Evolutionary conservation across 2,113 vertebrate genomes (phyloP).

Genomic region (Thunnus maccoyii): DNA sequence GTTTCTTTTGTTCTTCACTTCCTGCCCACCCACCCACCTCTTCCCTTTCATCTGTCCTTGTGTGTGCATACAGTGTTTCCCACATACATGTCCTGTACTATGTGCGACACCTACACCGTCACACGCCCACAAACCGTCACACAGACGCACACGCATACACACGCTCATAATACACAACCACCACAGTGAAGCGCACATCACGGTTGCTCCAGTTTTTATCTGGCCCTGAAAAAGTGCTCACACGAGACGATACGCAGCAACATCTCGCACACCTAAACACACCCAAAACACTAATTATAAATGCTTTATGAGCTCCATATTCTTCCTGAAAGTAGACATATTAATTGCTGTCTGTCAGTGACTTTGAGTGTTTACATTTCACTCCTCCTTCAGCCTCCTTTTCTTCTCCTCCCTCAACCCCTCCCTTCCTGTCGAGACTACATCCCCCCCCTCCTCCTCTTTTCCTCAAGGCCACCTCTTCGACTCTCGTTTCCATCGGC

Average conservation of each 20-base stretch:
- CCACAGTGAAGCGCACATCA: conserved; percentile 55
- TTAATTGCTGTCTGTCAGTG: background rate
- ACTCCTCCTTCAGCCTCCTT: background rate
- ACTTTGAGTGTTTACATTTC: background rate
- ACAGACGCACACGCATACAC: conserved; percentile 35
- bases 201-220: conserved; percentile 72
- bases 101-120: conserved; percentile 61
- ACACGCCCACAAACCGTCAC: conserved; percentile 35
- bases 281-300: conserved; percentile 27
- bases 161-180: conserved; percentile 13
- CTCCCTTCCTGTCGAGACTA: conserved; percentile 15
- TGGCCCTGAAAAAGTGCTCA: conserved; percentile 48
- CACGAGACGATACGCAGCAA: conserved; percentile 60
- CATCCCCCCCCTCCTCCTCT: background rate
- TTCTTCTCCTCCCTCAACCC: background rate
- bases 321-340: conserved; percentile 49
- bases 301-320: conserved; percentile 28
- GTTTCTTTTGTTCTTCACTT: conserved; percentile 74
- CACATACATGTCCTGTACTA: conserved; percentile 68
- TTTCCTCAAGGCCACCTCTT: conserved; percentile 37
- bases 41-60: conserved; percentile 74
- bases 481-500: conserved; percentile 4
- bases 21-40: conserved; percentile 74
- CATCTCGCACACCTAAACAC: conserved; percentile 32
- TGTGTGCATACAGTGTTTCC: conserved; percentile 73